Conservation (phyloP, 1,140 invertebrate genomes). For the Caenorhabditis latens region DNA sequence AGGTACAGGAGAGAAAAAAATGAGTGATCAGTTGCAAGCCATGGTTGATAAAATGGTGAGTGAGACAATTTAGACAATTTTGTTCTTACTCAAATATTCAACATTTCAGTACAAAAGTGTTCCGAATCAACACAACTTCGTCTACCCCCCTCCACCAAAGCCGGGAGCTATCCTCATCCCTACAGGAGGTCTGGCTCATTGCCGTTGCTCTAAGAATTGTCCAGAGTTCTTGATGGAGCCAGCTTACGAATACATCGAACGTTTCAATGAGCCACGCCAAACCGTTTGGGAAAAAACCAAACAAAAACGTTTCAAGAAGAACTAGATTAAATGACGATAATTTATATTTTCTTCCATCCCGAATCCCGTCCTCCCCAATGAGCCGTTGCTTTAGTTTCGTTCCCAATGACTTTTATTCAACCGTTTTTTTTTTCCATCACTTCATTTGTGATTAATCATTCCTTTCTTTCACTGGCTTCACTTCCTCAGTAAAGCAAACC, state of each 20-base stretch:
- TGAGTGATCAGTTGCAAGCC: constrained; percentile 3
- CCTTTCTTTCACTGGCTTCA: not conserved
- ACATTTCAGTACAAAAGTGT: constrained; percentile 5
- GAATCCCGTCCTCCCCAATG: no score
- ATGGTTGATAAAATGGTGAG: constrained; percentile 31
- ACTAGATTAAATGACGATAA: not conserved
- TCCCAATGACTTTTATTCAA: not conserved
- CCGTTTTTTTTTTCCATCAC: not conserved
- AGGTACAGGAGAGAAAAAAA: not conserved
- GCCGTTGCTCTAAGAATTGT: constrained; percentile 26
- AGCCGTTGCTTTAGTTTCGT: no score
- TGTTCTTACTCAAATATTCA: not conserved
- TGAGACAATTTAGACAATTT: not conserved
- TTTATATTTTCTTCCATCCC: no score
- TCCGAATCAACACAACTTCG: constrained; percentile 22
- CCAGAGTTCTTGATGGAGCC: constrained; percentile 27
- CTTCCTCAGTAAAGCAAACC: constrained; percentile 1
- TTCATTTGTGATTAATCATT: constrained; percentile 1
- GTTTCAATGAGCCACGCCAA: constrained; percentile 31
- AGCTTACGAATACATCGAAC: constrained; percentile 41
- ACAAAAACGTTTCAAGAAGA: constrained; percentile 35
- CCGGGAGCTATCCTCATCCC: constrained; percentile 26
- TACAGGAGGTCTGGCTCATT: constrained; percentile 5
- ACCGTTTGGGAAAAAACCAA: constrained; percentile 51
- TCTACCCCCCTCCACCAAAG: constrained; percentile 25